Base-by-base conservation (phyloP, 2,888 invertebrate species). In the Pterobdella sp. region DNA sequence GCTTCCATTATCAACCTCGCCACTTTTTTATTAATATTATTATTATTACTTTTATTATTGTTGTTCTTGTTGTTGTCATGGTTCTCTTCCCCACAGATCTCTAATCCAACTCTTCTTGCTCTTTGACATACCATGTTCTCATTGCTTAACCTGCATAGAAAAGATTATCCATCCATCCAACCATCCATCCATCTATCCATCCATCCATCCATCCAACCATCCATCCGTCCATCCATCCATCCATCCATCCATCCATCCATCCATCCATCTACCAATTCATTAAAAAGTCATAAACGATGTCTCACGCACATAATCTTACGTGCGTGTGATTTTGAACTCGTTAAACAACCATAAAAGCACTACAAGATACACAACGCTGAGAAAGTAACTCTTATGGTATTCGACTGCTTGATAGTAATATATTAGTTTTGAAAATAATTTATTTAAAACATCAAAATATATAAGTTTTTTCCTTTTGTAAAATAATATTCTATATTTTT, bases 21-120 rank as follows among this genome's bases (percentile, higher is more conserved):
- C 36, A 67, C 35, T 36, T 22, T 0, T 1, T 14, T 35, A 34
- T 34, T 66, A 31, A 18, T 68, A 68, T 35, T 68, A 68, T 7
- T 35, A 35, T 35, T 3, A 35, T 32, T 35, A 68, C n/a, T 68
- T 34, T 68, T 35, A 68, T 35, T 35, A 35, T 35, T 35, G 35
- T 35, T 68, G 18, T 35, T 68, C 2, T 68, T 35, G 2, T 68
- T 68, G 35, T 68, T 68, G 7, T 68, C 2, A 68, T 1, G 22
- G 2, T 1, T 68, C 31, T 35, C 37, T 34, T 42, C 22, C 7
- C 49, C 22, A 42, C 49, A 42, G 7, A 7, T 42, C 22, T 42
- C 22, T 22, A 42, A 42, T 22, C 10, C 49, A 42, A 22, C 7
- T 14, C 22, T 42, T 42, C 22, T 42, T 7, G 49, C 22, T 42